A percentile compares a stretch with the other conserved stretches of the same genome.
Conservation (phyloP, 2,797 vertebrate species). For the Fistularia tabacaria region DNA sequence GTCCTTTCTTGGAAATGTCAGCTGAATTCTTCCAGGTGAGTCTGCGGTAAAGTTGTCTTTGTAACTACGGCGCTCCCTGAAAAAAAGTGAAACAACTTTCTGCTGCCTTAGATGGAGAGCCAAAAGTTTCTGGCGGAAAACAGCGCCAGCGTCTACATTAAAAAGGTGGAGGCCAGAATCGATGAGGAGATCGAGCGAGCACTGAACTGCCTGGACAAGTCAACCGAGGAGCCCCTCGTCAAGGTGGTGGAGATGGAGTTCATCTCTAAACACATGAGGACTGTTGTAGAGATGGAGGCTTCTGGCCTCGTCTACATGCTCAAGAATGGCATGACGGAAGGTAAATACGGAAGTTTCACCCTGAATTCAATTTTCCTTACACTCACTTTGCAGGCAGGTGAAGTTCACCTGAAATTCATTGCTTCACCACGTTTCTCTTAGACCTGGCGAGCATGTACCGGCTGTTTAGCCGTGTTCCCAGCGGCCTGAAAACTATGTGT, state of each 20-base stretch:
- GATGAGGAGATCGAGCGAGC: slow-evolving; percentile 94
- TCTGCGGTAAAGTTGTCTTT: neutral
- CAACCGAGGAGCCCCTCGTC: slow-evolving; percentile 95
- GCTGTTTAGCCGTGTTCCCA: slow-evolving; percentile 93
- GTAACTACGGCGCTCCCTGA: neutral
- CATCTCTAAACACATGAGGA: slow-evolving; percentile 99
- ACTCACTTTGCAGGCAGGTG: too few relatives aligned
- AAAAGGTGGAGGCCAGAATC: too few relatives aligned
- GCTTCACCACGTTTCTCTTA: slow-evolving; percentile 39
- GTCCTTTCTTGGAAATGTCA: slow-evolving; percentile 97
- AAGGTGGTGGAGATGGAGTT: slow-evolving; percentile 96
- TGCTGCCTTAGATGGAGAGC: slow-evolving; percentile 87
- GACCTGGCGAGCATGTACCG: slow-evolving; percentile 99
- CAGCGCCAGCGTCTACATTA: slow-evolving; percentile 81
- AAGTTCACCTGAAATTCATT: too few relatives aligned
- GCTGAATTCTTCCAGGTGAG: slow-evolving; percentile 96
- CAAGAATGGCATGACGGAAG: slow-evolving; percentile 97
- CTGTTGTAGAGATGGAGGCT: slow-evolving; percentile 99
- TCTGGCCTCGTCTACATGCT: slow-evolving; percentile 97
- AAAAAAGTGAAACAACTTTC: neutral
- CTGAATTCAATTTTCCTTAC: too few relatives aligned
- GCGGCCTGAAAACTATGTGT: slow-evolving; percentile 97
- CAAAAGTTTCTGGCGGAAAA: slow-evolving; percentile 98
- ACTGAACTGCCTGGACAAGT: slow-evolving; percentile 97
- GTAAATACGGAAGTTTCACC: slow-evolving; percentile 54